Evolutionary conservation across 2,797 vertebrate species (phyloP), one percentile per base, ranked within the genome.

Genomic region (Falco berigora): DNA sequence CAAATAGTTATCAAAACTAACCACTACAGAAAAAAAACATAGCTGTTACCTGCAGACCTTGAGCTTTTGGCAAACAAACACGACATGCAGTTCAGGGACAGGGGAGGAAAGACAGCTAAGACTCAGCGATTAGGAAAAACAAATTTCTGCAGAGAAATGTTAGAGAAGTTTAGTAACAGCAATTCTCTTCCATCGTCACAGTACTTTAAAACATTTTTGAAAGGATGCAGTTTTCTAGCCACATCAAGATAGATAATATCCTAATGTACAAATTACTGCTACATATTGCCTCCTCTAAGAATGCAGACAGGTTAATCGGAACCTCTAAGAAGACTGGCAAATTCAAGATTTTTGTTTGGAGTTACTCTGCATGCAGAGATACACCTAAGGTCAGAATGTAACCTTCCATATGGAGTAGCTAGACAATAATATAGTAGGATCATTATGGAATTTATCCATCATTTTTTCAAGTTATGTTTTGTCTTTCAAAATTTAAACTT

Each of bases 401-500:
- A 23, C 49, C 46, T 72, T 47, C 89, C 91, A 91, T 86, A 77
- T 53, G 75, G 72, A 73, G 42, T 13, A 89, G 52, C 32, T 9
- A 80, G 61, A 72, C 74, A 89, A 82, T 46, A 91, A 81, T 21
- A 18, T 2, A 46, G 30, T 30, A 83, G 24, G 42, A 68, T 74
- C 72, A 64, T 96, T 83, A 95, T 2, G 4, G 78, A 83, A 82
- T 93, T 77, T 36, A 89, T 82, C 53, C 13, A 42, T 47, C 21
- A 40, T 75, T 73, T 82, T 79, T 63, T 68, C 68, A 85, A 91
- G 72, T 89, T 66, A 69, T 14, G 11, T 47, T 86, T 55, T 66
- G 86, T 36, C 73, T 94, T 93, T 63, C 92, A 71, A 80, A 94
- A 82, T 40, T 46, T 83, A 92, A 89, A 88, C 59, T 77, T 78